Conservation (phyloP, 2,113 vertebrate genomes). For the Petromus typicus region DNA sequence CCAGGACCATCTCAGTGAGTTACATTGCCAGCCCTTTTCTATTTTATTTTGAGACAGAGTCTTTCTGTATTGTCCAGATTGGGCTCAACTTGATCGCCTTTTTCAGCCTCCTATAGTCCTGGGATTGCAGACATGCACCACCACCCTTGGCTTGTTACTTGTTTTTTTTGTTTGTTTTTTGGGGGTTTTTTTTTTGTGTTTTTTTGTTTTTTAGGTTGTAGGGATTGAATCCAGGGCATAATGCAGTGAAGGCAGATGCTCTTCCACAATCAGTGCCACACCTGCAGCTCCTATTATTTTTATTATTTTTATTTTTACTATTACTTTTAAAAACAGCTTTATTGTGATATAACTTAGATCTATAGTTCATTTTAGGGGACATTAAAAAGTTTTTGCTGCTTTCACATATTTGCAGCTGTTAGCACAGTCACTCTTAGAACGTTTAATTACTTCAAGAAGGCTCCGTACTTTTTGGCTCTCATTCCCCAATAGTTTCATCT, state of each 20-base stretch:
- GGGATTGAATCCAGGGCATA: not conserved
- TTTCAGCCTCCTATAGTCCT: not conserved
- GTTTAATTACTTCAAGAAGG: not conserved
- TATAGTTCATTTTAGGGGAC: not conserved
- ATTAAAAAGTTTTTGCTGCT: not conserved
- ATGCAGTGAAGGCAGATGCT: not conserved
- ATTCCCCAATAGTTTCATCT: not conserved
- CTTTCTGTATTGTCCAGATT: not conserved
- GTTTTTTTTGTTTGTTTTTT: too few relatives aligned
- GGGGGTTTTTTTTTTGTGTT: too few relatives aligned
- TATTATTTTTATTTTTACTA: not conserved
- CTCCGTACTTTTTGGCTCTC: not conserved
- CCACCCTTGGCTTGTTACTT: too few relatives aligned
- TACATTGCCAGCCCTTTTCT: not conserved
- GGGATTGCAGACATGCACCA: not conserved
- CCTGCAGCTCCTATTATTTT: not conserved
- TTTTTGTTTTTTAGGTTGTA: not conserved
- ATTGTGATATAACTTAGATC: not conserved
- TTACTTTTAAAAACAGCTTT: too few relatives aligned
- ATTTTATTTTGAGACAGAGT: not conserved
- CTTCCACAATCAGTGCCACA: not conserved
- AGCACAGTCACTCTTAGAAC: not conserved
- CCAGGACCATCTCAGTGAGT: not conserved
- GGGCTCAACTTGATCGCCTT: not conserved
- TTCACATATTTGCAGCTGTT: not conserved